Evolutionary conservation across 2,797 vertebrate genomes (phyloP), one percentile per base, ranked within the genome.

Genomic region (Urosaurus nigricauda): DNA sequence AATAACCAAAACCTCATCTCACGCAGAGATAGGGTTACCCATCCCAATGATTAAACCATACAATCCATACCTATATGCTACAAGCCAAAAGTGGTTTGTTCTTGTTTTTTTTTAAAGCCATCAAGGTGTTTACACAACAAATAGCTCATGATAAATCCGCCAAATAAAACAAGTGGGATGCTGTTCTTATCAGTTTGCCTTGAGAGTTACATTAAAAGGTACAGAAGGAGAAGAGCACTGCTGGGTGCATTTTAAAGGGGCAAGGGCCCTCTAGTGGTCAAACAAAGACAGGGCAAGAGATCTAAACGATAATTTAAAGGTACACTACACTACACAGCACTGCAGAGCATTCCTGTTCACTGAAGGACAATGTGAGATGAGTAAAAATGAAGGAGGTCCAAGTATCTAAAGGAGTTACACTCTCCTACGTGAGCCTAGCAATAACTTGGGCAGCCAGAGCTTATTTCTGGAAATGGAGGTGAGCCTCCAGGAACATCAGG

Each of bases 181-280:
- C 43, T 71, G 26, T 77, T 53, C 32, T 37, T 58, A 43, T 60
- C 19, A 35, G 9, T 24, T 2, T 12, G 13, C 24, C 24, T 32
- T 83, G 40, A 58, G 26, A 75, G 24, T 26, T 35, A 29, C 40
- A 63, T 37, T 35, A 65, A 88, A 2, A 17, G 26, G 11, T 37
- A 11, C 5, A 88, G 19, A 6, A 24, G 26, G 19, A 26, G n/a
- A n/a, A 26, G 12, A n/a, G 43, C 21, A 26, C 71, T 17, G 19
- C 13, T 6, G 21, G 32, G 40, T 53, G n/a, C 9, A 68, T 40
- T 68, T 88, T 16, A 68, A 68, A 84, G 73, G 24, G 7, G 37
- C 35, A 51, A 32, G n/a, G 5, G 43, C 80, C 80, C 77, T 51
- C 87, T 88, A 77, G 71, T 77, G 80, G 87, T 17, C 12, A 9